These are phyloP conservation scores for Labia minor DNA, from an alignment of 2,888 invertebrate species.

Conservation along the genomic window DNA sequence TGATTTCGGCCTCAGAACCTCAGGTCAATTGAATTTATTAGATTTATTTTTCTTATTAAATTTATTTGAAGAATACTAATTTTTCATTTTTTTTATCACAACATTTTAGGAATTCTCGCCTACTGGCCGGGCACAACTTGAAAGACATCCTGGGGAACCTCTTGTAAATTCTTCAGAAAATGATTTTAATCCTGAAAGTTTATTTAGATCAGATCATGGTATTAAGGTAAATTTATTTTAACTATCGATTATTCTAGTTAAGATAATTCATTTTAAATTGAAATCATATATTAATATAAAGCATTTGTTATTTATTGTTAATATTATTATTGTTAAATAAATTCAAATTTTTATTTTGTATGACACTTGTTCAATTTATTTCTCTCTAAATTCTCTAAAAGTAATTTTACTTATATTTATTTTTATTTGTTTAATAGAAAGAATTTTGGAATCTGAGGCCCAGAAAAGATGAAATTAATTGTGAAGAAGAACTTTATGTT, in stretches of 20 bases:
- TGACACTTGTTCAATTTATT: too few relatives aligned
- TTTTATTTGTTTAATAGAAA: conserved; percentile 28
- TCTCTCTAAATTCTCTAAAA: too few relatives aligned
- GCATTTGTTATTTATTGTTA: too few relatives aligned
- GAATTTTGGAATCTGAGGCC: conserved; percentile 26
- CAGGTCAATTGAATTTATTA: conserved; percentile 45
- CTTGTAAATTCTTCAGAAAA: conserved; percentile 41
- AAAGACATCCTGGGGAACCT: conserved; percentile 62
- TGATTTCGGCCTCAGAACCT: conserved; percentile 86
- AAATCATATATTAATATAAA: too few relatives aligned
- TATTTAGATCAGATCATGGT: too few relatives aligned
- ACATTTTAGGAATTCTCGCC: conserved; percentile 68
- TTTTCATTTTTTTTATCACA: conserved; percentile 20
- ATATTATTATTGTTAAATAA: too few relatives aligned
- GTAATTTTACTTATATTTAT: too few relatives aligned
- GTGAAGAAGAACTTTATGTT: conserved; percentile 80
- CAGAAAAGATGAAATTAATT: conserved; percentile 36
- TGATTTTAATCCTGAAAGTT: conserved; percentile 47
- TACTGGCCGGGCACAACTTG: conserved; percentile 70
- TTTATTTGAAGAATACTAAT: conserved; percentile 15
- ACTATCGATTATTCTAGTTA: too few relatives aligned
- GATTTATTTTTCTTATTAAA: conserved; percentile 16
- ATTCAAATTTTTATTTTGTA: too few relatives aligned
- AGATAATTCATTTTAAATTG: too few relatives aligned
- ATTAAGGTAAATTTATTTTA: too few relatives aligned